These are phyloP conservation scores for Fissipunctia ypsillon DNA, from an alignment of 2,888 invertebrate species.

Conservation along the genomic window DNA sequence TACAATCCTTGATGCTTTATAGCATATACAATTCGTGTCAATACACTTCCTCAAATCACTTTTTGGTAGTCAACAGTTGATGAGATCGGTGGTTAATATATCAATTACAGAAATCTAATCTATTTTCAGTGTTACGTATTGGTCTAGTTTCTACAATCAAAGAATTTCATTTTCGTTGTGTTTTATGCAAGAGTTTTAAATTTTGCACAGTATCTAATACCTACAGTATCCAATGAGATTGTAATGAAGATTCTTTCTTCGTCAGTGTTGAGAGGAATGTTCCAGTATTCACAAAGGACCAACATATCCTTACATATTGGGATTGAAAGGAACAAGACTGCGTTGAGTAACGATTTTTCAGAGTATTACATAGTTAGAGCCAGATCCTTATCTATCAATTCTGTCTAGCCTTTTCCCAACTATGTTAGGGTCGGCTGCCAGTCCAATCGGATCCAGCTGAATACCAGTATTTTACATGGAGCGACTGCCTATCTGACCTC, in stretches of 20 bases:
- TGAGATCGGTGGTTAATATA: conserved; percentile 16
- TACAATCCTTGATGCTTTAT: conserved; percentile 33
- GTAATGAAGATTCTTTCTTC: not conserved
- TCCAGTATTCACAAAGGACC: not conserved
- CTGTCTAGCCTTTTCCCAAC: too few relatives aligned
- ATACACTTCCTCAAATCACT: conserved; percentile 50
- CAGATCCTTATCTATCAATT: conserved; percentile 4
- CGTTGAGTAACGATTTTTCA: not conserved
- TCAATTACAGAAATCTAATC: conserved; percentile 24
- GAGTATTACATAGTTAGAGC: not conserved
- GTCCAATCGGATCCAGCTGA: too few relatives aligned
- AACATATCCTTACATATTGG: not conserved
- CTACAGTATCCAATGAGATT: not conserved
- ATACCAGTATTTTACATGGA: too few relatives aligned
- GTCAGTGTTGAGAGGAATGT: not conserved
- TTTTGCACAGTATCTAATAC: not conserved
- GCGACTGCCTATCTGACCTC: too few relatives aligned
- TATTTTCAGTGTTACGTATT: not conserved
- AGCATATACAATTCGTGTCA: conserved; percentile 15
- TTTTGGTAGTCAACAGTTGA: conserved; percentile 32
- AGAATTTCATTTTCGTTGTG: not conserved
- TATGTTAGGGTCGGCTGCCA: too few relatives aligned
- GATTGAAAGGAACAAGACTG: not conserved
- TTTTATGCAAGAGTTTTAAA: not conserved
- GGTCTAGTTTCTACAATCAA: not conserved